phyloP scores from a whole-genome alignment of 2,113 vertebrate species.

The Mola mola region DNA sequence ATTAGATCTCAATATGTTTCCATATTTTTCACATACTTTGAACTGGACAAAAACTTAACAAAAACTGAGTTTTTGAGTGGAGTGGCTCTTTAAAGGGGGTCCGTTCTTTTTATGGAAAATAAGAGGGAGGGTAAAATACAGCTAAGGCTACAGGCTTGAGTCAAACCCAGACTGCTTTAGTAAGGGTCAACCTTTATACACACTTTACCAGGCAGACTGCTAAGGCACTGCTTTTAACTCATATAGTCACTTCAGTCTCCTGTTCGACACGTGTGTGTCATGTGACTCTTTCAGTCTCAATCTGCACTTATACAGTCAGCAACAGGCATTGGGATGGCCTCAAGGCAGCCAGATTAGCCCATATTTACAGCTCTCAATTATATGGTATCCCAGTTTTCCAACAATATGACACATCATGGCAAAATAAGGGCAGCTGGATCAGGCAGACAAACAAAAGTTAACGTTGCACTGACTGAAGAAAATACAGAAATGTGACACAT shows the following conservation, averaged over 20 bases:
- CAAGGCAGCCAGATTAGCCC: slow-evolving; percentile 52
- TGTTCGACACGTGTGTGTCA: not conserved
- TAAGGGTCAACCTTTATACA: too few species aligned
- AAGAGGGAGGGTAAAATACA: too few species aligned
- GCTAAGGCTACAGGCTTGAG: too few species aligned
- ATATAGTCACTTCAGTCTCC: not conserved
- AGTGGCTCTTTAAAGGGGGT: too few species aligned
- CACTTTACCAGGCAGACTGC: too few species aligned
- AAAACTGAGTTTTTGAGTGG: too few species aligned
- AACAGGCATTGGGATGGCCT: slow-evolving; percentile 9
- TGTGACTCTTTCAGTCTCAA: not conserved
- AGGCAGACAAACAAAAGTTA: slow-evolving; percentile 35
- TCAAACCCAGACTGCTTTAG: too few species aligned
- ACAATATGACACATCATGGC: slow-evolving; percentile 47
- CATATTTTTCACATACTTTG: too few species aligned
- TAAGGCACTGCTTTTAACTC: too few species aligned
- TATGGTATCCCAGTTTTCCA: slow-evolving; percentile 42
- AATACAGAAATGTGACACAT: slow-evolving; percentile 36
- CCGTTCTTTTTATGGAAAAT: too few species aligned
- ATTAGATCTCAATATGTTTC: too few species aligned
- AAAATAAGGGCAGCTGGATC: slow-evolving; percentile 61
- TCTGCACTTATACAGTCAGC: not conserved
- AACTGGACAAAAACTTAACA: too few species aligned
- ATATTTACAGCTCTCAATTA: slow-evolving; percentile 56
- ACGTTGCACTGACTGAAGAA: slow-evolving; percentile 28